A percentile compares a stretch with the other conserved stretches of the same genome.
These are phyloP conservation scores for human DNA, from an alignment of 2,113 vertebrate species.

Conservation along the genomic window GRCh38 chr14:55224001-55224500, in stretches of 20 bases:
- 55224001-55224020: conserved; percentile 12
- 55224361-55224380: background rate
- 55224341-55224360: background rate
- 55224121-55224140: background rate
- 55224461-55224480: background rate
- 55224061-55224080: background rate
- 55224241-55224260: background rate
- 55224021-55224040: background rate
- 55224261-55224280: background rate
- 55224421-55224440: background rate
- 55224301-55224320: background rate
- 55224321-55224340: background rate
- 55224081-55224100: background rate
- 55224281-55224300: background rate
- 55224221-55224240: conserved; percentile 18
- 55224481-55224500: background rate
- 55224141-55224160: background rate
- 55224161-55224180: background rate
- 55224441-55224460: background rate
- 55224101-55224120: background rate
- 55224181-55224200: background rate
- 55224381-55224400: background rate
- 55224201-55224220: conserved; percentile 6
- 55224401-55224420: background rate
- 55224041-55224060: background rate